These are phyloP conservation scores for Drosophila quadrilineata DNA, from an alignment of 1,140 invertebrate genomes.

Conservation along the genomic window DNA sequence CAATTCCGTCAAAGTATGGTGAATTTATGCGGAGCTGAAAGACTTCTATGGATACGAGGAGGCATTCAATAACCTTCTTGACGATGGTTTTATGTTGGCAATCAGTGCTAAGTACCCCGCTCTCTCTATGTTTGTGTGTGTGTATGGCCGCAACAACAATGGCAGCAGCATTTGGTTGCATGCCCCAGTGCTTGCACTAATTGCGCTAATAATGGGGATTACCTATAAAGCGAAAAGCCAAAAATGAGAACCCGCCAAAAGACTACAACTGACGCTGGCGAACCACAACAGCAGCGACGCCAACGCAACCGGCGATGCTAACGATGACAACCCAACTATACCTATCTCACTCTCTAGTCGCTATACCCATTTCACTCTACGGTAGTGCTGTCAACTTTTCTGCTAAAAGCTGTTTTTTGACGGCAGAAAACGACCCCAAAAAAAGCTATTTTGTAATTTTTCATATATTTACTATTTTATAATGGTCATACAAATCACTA, in stretches of 20 bases:
- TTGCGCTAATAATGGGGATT: slow-evolving; percentile 78
- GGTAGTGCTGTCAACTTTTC: no score
- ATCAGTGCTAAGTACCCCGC: slow-evolving; percentile 69
- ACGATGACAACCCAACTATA: slow-evolving; percentile 39
- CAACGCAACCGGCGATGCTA: slow-evolving; percentile 71
- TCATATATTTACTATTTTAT: no score
- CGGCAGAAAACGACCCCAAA: no score
- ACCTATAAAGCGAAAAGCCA: slow-evolving; percentile 23
- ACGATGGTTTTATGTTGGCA: slow-evolving; percentile 31
- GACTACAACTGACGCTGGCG: slow-evolving; percentile 8
- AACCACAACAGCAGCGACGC: slow-evolving; percentile 35
- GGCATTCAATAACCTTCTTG: slow-evolving; percentile 36
- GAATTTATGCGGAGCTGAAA: slow-evolving; percentile 33
- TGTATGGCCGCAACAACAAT: slow-evolving; percentile 59
- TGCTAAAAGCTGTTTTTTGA: no score
- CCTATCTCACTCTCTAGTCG: background rate
- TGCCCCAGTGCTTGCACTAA: slow-evolving; percentile 54
- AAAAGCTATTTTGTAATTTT: no score
- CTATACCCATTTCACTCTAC: no score
- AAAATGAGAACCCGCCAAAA: slow-evolving; percentile 9
- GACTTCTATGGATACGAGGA: background rate
- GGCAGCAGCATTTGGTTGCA: slow-evolving; percentile 7
- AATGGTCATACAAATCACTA: no score
- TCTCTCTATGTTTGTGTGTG: slow-evolving; percentile 37
- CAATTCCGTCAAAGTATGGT: slow-evolving; percentile 10